Conservation (phyloP, 2,113 vertebrate species). For the Clinocottus analis region DNA sequence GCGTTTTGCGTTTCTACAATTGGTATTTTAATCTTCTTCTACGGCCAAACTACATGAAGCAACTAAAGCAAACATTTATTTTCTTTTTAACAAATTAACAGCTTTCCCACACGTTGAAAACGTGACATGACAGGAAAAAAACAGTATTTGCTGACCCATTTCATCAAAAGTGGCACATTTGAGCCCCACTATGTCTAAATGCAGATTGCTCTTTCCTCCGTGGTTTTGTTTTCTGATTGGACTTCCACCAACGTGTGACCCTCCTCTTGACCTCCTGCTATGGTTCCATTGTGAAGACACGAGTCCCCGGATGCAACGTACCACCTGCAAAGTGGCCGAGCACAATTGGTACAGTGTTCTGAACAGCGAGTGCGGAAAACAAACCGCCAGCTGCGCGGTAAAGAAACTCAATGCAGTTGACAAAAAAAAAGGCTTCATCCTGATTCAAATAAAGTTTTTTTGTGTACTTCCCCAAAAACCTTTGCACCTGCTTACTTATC, state of each 20-base stretch:
- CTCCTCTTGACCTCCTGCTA: slow-evolving; percentile 42
- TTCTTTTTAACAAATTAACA: slow-evolving; percentile 22
- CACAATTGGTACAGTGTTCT: slow-evolving; percentile 41
- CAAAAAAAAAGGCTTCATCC: background rate
- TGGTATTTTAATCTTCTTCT: too few relatives aligned
- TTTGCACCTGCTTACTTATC: slow-evolving; percentile 59
- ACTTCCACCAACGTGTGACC: slow-evolving; percentile 49
- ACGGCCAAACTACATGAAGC: slow-evolving; percentile 10
- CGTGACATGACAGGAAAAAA: slow-evolving; percentile 17
- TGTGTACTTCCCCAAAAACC: background rate
- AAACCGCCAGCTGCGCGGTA: slow-evolving; percentile 15
- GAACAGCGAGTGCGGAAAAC: background rate
- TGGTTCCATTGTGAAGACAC: slow-evolving; percentile 59
- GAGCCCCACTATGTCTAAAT: slow-evolving; percentile 4
- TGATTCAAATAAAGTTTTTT: background rate
- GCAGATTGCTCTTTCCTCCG: slow-evolving; percentile 56
- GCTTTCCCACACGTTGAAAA: slow-evolving; percentile 27
- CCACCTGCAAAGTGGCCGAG: slow-evolving; percentile 58
- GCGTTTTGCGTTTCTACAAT: too few relatives aligned
- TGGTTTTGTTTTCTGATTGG: slow-evolving; percentile 57
- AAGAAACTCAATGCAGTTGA: slow-evolving; percentile 33
- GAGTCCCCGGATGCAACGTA: slow-evolving; percentile 44
- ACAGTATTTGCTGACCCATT: slow-evolving; percentile 29
- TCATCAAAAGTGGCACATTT: slow-evolving; percentile 27
- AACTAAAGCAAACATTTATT: background rate